Evolutionary conservation across 2,113 vertebrate genomes (phyloP).

Genomic region (Bubo blakistoni): DNA sequence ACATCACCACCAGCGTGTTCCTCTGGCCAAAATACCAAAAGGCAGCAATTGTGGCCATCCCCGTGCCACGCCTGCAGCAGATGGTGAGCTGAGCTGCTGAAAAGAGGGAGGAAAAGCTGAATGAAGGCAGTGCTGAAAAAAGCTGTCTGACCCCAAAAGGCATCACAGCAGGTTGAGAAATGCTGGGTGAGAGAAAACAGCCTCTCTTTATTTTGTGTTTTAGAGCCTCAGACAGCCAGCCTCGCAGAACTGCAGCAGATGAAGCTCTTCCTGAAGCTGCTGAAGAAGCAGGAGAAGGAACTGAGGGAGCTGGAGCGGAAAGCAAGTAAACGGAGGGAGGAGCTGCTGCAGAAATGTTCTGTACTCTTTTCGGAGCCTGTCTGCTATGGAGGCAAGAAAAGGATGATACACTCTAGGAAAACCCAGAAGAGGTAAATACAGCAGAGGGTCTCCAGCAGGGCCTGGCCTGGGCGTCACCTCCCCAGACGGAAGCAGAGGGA

Average conservation of each 20-base stretch:
- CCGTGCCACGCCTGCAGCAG: neutral
- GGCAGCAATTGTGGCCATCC: neutral
- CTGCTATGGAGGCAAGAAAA: conserved; percentile 73
- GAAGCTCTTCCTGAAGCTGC: conserved; percentile 85
- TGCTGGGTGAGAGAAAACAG: neutral
- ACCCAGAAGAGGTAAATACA: conserved; percentile 70
- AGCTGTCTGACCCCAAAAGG: neutral
- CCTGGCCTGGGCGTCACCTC: neutral
- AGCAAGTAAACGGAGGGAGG: conserved; percentile 81
- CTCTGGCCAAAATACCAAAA: neutral
- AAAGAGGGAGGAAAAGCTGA: neutral
- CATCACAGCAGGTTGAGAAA: neutral
- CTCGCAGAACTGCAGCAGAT: conserved; percentile 83
- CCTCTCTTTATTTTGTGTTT: neutral
- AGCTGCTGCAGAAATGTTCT: conserved; percentile 82
- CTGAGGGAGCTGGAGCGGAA: conserved; percentile 85
- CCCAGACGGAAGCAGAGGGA: neutral
- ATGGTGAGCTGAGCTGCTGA: neutral
- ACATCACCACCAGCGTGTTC: neutral
- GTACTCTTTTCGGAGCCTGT: conserved; percentile 60
- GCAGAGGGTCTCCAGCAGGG: neutral
- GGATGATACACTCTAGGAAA: conserved; percentile 49
- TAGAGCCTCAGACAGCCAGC: conserved; percentile 82
- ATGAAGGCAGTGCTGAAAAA: neutral
- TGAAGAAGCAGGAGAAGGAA: conserved; percentile 90